Base-by-base conservation (phyloP, 2,888 invertebrate species). In the Heliconius aoede region DNA sequence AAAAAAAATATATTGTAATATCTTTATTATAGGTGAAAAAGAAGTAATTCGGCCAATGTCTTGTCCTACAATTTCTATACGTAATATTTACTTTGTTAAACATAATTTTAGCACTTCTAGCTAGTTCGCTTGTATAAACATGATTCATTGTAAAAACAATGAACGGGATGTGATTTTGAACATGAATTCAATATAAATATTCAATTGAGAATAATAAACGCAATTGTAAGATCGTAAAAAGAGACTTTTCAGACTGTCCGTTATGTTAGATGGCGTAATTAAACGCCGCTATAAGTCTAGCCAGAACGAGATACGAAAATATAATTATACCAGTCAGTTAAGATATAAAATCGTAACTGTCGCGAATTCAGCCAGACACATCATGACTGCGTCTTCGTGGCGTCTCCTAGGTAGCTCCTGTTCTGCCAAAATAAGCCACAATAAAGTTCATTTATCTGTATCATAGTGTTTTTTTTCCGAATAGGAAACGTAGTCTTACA, bases 101-200 rank as follows among this genome's bases (percentile, higher is more conserved):
- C 21, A 36, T 21, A 28, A 36, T 36, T 72, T 15, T 61, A 72
- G 28, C 68, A 74, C 71, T 64, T 32, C 55, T 75, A 13, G 67
- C 72, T 61, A 30, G 69, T 55, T 69, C 55, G 69, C 32, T 61
- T 26, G 21, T 21, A 73, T 55, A 72, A 77, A 30, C 64, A n/a
- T 79, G 79, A 79, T 46, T 79, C 79, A 79, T 28, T 65, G 18
- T 60, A 28, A 55, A 69, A 69, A 79, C 77, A 77, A 77, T 77
- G 51, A 7, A 64, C 30, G 30, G 64, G 28, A 62, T 51, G 62
- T 64, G 30, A 71, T 68, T 74, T 64, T 51, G 60, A 58, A 36
- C 40, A 51, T 58, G 15, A 73, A 8, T 24, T 74, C n/a, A 40
- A n/a, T 11, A 65, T 74, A 30, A 73, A 36, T 62, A 55, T 21